Percentiles rank a stretch among this genome's conserved stretches.
Evolutionary conservation across 2,888 invertebrate species (phyloP).

Genomic region (Trichacis sp.): DNA sequence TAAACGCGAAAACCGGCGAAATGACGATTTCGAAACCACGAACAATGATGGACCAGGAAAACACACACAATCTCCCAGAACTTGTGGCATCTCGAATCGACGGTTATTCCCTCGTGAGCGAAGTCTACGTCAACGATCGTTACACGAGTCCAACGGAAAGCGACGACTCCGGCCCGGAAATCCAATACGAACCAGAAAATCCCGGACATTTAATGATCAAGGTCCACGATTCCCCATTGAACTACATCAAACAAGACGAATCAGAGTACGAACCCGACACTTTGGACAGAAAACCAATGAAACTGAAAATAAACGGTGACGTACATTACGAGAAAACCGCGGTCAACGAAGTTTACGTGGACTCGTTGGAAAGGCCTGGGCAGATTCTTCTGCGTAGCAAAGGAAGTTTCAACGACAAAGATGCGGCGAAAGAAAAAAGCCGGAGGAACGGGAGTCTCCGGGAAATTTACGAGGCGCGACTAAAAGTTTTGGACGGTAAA

Average conservation of each 20-base stretch:
- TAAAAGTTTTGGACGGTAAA: conserved; percentile 46
- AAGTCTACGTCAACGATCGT: conserved; percentile 83
- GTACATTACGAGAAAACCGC: conserved; percentile 64
- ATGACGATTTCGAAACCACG: conserved; percentile 70
- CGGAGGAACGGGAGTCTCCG: conserved; percentile 76
- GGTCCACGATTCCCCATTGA: conserved; percentile 84
- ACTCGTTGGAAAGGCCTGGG: conserved; percentile 72
- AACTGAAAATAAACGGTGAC: conserved; percentile 68
- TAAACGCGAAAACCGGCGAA: conserved; percentile 75
- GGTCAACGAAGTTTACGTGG: conserved; percentile 69
- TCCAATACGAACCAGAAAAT: conserved; percentile 74
- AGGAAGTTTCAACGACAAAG: conserved; percentile 78
- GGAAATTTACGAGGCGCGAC: conserved; percentile 78
- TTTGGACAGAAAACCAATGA: conserved; percentile 81
- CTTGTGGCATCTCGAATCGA: conserved; percentile 69
- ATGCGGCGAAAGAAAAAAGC: conserved; percentile 62
- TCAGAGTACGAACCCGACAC: conserved; percentile 90
- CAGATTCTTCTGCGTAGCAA: conserved; percentile 77
- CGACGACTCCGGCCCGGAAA: conserved; percentile 71
- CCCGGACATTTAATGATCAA: conserved; percentile 87
- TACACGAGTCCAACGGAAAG: conserved; percentile 72
- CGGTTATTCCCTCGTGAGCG: conserved; percentile 80
- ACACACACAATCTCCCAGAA: conserved; percentile 70
- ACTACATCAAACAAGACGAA: conserved; percentile 81
- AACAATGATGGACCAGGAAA: conserved; percentile 30